Base-by-base conservation (phyloP, 2,797 vertebrate species). In the Erpetoichthys calabaricus region DNA sequence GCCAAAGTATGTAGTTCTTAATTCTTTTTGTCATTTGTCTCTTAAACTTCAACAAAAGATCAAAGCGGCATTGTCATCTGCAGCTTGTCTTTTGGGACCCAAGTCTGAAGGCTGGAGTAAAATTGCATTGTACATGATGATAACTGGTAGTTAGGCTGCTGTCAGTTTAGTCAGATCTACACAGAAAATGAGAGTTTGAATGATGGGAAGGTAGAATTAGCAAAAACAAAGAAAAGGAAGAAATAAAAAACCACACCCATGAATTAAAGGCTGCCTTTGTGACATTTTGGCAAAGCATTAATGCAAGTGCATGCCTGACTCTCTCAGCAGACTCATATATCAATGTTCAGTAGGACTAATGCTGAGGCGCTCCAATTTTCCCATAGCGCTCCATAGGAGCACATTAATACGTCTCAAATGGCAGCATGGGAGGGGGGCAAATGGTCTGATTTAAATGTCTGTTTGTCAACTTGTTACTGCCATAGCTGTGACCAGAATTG, bases 401-500 rank as follows among this genome's bases (percentile, higher is more conserved):
- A 70, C 75, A 73, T 75, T 78, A 75, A 76, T 75, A 72, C 73
- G 68, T 76, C 76, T 73, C 68, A 72, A 72, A 78, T 78, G 75
- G 76, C 75, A 76, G 68, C 59, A 59, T 65, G 44, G 64, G 47
- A 49, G 47, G 47, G 47, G 55, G 65, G 65, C 75, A 82, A 84
- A 84, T 84, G 81, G 78, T 83, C 79, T 79, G 77, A 75, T 80
- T 82, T 78, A 81, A 77, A 80, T 80, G 81, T 76, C 80, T 83
- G 79, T 81, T 84, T 84, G 81, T 83, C 76, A 79, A 75, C 64
- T 56, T 63, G 66, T 56, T 62, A 67, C 71, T 67, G 71, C 69
- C 71, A 70, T 70, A 58, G 58, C 61, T 62, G 66, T 71, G 59
- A 70, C 67, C 45, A 8, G 75, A 77, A 76, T 72, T 62, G 42